A percentile compares a stretch with the other conserved stretches of the same genome.
Evolutionary conservation across 2,113 vertebrate genomes (phyloP).

Genomic region (Tragelaphus buxtoni): DNA sequence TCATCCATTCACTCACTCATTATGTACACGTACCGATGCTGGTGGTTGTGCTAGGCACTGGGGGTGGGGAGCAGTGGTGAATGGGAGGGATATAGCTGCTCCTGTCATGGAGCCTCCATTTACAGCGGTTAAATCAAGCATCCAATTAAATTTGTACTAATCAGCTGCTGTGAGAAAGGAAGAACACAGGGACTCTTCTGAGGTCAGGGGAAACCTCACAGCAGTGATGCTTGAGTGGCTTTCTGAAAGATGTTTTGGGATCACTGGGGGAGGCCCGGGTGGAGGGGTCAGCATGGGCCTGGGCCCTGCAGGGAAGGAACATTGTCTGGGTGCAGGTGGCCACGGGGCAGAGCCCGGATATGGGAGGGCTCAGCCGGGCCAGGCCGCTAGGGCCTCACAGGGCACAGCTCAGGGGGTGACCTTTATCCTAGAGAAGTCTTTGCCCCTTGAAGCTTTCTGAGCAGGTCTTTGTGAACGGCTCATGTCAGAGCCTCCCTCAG

Average conservation of each 20-base stretch:
- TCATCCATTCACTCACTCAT: background rate
- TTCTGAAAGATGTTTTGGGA: background rate
- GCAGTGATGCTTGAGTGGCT: background rate
- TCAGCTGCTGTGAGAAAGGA: background rate
- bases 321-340: background rate
- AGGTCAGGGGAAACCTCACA: background rate
- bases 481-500: background rate
- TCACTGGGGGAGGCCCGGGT: background rate
- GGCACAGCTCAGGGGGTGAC: background rate
- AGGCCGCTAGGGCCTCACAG: fast-evolving
- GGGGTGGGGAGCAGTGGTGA: background rate
- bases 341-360: fast-evolving
- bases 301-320: background rate
- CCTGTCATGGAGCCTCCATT: background rate
- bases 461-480: background rate
- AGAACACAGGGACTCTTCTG: background rate
- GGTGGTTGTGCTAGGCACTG: background rate
- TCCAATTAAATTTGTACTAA: background rate
- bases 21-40: background rate
- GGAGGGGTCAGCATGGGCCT: background rate
- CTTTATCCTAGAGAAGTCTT: background rate
- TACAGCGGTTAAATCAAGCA: background rate
- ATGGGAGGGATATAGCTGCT: background rate
- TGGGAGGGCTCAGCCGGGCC: background rate
- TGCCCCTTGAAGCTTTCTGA: background rate